Evolutionary conservation across 2,113 vertebrate genomes (phyloP).

Genomic region (Spermophilus dauricus): DNA sequence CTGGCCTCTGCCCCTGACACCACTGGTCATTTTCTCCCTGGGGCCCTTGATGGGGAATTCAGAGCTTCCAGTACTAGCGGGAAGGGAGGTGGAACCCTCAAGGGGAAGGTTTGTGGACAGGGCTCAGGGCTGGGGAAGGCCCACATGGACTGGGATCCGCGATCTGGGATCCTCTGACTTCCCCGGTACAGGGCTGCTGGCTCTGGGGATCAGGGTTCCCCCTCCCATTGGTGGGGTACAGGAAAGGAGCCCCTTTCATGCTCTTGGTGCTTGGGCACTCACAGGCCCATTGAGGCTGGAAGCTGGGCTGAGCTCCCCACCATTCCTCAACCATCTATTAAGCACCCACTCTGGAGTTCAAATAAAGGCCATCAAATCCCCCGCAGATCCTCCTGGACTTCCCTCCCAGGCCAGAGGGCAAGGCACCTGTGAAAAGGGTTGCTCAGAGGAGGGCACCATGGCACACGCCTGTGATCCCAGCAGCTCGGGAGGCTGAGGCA

Average conservation of each 20-base stretch:
- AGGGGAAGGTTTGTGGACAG: not conserved
- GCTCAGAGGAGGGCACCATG: too few relatives aligned
- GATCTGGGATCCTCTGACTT: not conserved
- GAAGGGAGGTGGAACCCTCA: not conserved
- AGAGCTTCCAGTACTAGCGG: not conserved
- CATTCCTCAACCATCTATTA: not conserved
- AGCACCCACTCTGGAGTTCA: not conserved
- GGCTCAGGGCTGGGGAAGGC: not conserved
- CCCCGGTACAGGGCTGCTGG: not conserved
- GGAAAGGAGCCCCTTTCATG: not conserved
- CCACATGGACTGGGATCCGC: rapidly evolving
- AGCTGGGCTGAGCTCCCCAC: not conserved
- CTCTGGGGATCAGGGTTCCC: not conserved
- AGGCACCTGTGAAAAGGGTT: not conserved
- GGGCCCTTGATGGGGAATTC: conserved; percentile 32
- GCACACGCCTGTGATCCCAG: too few relatives aligned
- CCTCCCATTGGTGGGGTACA: not conserved
- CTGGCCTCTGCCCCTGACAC: not conserved
- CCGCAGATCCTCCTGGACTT: not conserved
- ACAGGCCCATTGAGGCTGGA: not conserved
- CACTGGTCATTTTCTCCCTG: not conserved
- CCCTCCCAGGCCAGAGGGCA: not conserved
- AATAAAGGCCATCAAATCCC: not conserved
- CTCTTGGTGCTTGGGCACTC: not conserved
- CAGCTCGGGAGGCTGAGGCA: too few relatives aligned